Evolutionary conservation across 53 echinoderm and acorn worm genomes (phyloP), one percentile per base, ranked within the genome.

Genomic region (Antedon mediterranea): DNA sequence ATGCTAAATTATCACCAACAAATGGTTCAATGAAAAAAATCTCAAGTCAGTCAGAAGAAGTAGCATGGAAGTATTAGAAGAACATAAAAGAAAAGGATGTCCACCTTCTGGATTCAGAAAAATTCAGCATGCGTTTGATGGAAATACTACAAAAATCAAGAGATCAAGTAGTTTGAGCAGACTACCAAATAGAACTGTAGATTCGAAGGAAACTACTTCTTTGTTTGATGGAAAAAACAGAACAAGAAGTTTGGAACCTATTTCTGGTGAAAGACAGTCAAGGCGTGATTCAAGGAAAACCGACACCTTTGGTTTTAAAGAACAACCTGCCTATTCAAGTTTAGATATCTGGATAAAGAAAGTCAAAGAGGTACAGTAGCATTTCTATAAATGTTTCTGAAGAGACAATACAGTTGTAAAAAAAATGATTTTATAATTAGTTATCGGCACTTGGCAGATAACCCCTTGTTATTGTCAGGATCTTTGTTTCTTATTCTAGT

Each of bases 141-240:
- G 57, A 57, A 23, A 18, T 6, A 23, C 23, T 18, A 57, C 3
- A 57, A 57, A 57, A 57, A 26, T 26, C 57, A 57, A 57, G 2
- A 23, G 11, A 57, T 11, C 23, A 3, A 57, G 57, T 26, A 57
- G 23, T 23, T 26, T 15, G 2, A 26, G 23, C 57, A 57, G 23
- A 57, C 20, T 23, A 15, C 23, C 57, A 15, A 57, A 23, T 6
- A 15, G 74, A 81, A 74, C 77, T 80, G 30, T 72, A 88, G 34
- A 31, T 43, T 30, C 26, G 30, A 27, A 0, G 74, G 20, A 30
- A 75, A 30, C 33, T 41, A 0, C 32, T 43, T 30, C 31, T 81
- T n/a, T n/a, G n/a, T n/a, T n/a, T n/a, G n/a, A n/a, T n/a, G n/a
- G n/a, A n/a, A n/a, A n/a, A n/a, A n/a, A n/a, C n/a, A n/a, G n/a